These are phyloP conservation scores for Papilio glaucus DNA, from an alignment of 1,140 invertebrate species.

Conservation along the genomic window DNA sequence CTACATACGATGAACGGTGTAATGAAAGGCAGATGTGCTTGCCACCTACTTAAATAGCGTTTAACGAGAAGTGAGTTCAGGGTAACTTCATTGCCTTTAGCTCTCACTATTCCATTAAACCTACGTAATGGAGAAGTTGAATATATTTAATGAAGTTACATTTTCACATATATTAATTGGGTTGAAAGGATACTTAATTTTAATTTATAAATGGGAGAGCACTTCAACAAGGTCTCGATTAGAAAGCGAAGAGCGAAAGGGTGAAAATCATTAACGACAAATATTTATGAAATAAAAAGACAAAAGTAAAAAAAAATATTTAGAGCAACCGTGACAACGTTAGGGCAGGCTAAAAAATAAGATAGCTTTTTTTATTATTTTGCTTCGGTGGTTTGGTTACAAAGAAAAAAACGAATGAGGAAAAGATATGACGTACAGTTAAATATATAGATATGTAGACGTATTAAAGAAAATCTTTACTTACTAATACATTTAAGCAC, in stretches of 20 bases:
- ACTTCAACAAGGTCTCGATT: conserved; percentile 13
- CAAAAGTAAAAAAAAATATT: neutral
- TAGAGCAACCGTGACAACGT: neutral
- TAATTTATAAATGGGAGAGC: neutral
- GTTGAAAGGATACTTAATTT: conserved; percentile 10
- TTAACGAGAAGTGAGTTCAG: neutral
- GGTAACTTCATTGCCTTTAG: neutral
- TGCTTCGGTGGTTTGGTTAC: too few relatives aligned
- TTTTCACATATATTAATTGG: neutral
- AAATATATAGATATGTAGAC: too few relatives aligned
- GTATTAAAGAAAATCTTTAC: too few relatives aligned
- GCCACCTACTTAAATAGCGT: neutral
- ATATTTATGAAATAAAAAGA: neutral
- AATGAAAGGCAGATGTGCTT: too few relatives aligned
- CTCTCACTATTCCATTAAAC: neutral
- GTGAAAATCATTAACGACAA: conserved; percentile 15
- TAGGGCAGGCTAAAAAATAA: too few relatives aligned
- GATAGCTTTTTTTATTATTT: too few relatives aligned
- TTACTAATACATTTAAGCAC: too few relatives aligned
- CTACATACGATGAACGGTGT: neutral
- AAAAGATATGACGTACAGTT: too few relatives aligned
- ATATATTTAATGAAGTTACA: neutral
- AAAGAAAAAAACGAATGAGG: too few relatives aligned
- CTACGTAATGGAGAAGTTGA: neutral
- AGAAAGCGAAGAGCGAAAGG: conserved; percentile 1